A percentile compares a stretch with the other conserved stretches of the same genome.
phyloP scores from a whole-genome alignment of 2,797 vertebrate genomes.

The Mormyrops attenuatus region DNA sequence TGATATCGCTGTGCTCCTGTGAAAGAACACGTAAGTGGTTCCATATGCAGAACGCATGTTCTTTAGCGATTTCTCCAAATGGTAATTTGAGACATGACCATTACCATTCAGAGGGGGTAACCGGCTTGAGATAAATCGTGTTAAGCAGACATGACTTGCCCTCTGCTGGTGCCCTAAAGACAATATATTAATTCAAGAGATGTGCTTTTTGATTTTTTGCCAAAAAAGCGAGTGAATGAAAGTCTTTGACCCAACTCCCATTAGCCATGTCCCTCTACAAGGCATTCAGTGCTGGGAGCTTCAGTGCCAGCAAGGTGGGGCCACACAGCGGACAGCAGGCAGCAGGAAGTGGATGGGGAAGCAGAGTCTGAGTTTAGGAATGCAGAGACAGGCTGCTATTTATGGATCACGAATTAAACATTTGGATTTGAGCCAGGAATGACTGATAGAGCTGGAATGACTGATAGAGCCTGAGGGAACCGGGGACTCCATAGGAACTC shows the following conservation, averaged over 20 bases:
- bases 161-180: neutral
- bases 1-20: neutral
- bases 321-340: slow-evolving; percentile 44
- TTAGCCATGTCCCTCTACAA: neutral
- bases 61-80: neutral
- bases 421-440: slow-evolving; percentile 3
- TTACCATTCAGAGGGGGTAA: neutral
- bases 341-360: slow-evolving; percentile 62
- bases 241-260: neutral
- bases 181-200: slow-evolving; percentile 5
- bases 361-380: slow-evolving; percentile 67
- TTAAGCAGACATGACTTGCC: neutral
- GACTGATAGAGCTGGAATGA: neutral
- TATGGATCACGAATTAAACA: slow-evolving; percentile 44
- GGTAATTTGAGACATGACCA: neutral
- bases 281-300: neutral
- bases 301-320: neutral
- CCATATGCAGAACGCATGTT: neutral
- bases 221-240: slow-evolving; percentile 11
- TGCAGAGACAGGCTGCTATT: slow-evolving; percentile 49
- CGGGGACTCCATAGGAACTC: neutral
- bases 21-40: neutral
- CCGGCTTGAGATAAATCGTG: neutral
- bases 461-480: neutral
- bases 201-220: slow-evolving; percentile 10